phyloP scores from a whole-genome alignment of 1,140 invertebrate species.

The Grapholita molesta region DNA sequence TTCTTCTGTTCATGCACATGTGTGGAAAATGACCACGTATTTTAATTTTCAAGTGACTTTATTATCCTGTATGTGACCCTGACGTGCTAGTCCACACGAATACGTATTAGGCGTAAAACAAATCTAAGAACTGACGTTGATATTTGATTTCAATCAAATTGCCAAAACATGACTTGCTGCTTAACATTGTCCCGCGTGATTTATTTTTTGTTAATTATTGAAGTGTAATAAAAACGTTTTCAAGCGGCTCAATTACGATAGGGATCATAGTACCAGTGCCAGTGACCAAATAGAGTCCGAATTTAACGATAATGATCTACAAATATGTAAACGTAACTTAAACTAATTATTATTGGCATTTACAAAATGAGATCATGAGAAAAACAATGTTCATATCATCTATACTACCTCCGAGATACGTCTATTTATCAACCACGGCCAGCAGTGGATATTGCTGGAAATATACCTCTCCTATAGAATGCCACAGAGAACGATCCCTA shows the following conservation, averaged over 20 bases:
- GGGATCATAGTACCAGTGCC: neutral
- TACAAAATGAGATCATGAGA: no score
- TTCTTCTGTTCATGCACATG: no score
- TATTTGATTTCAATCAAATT: slow-evolving; percentile 1
- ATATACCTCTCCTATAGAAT: no score
- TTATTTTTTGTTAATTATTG: neutral
- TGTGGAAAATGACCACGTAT: no score
- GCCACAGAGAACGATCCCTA: no score
- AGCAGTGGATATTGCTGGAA: no score
- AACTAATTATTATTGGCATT: neutral
- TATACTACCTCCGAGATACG: no score
- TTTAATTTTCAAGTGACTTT: no score
- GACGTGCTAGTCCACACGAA: neutral
- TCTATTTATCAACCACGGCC: no score
- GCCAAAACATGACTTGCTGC: neutral
- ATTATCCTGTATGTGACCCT: neutral
- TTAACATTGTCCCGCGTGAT: neutral
- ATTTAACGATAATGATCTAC: neutral
- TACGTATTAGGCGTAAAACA: neutral
- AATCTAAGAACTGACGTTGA: neutral
- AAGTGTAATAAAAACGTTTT: neutral
- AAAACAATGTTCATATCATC: no score
- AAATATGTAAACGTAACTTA: neutral
- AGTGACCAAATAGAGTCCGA: neutral
- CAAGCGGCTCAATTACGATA: neutral